Base-by-base conservation (phyloP, 2,113 vertebrate genomes). In the Cyanoderma ruficeps region DNA sequence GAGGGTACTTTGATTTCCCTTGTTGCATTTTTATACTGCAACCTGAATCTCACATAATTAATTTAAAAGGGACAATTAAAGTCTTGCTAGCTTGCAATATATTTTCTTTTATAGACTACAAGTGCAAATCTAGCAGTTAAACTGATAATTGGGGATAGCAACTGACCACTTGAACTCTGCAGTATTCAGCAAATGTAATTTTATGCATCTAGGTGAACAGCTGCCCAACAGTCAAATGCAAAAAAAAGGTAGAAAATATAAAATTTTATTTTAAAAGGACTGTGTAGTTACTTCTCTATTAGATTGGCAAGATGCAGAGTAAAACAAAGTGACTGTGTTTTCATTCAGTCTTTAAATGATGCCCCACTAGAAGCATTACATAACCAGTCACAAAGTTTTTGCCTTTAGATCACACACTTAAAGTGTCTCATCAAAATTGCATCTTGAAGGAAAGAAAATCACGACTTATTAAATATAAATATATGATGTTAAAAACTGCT, bases 361-460 rank as follows among this genome's bases (percentile, higher is more conserved):
- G 86, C 52, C 76, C 86, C 56, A 79, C 93, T 89, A 94, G 93
- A 95, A 96, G 83, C 72, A 88, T 97, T 97, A 97, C 93, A 96
- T 97, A 97, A 97, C 90, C 83, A 95, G 94, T 87, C 93, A 95
- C 44, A 88, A 94, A 96, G 92, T 95, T 96, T 93, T 92, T 89
- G 90, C 84, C 84, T 96, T 95, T 94, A 96, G 89, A 97, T 96
- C 95, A 94, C 95, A 96, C 87, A 87, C 94, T 97, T 97, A 82
- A 94, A 94, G 80, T 93, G 86, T 90, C 96, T 97, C 95, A 97
- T 97, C 97, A 97, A 97, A 97, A 92, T 94, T 96, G 96, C 92
- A 96, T 96, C 89, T 96, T 91, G 85, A 94, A 97, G 94, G 92
- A 96, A 96, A 97, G 87, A 94, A 94, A 96, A 96, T 97, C 95